A percentile compares a stretch with the other conserved stretches of the same genome.
These are phyloP conservation scores for Varanus salvator DNA, from an alignment of 2,113 vertebrate genomes.

Conservation along the genomic window DNA sequence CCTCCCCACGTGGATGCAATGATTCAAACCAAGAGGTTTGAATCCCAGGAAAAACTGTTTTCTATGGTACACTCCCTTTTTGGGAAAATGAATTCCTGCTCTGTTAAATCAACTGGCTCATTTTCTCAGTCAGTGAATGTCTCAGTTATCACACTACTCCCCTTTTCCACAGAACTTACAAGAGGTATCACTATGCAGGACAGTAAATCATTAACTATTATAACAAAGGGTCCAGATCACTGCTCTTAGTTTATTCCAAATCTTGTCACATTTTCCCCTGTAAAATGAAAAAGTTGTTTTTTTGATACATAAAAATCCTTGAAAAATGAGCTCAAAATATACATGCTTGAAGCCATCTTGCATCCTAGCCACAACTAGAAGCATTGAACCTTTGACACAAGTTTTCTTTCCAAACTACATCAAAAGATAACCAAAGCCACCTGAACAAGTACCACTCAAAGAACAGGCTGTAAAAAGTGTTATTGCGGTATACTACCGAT, in stretches of 20 bases:
- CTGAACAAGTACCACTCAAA: constrained; percentile 88
- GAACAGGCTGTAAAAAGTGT: constrained; percentile 93
- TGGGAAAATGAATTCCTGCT: not conserved
- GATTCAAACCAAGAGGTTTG: not conserved
- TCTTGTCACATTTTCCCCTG: constrained; percentile 45
- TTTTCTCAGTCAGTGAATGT: not conserved
- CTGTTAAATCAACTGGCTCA: not conserved
- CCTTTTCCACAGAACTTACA: not conserved
- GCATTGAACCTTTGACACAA: constrained; percentile 83
- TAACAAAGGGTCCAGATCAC: constrained; percentile 13
- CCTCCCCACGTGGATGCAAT: not conserved
- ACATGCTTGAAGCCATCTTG: constrained; percentile 75
- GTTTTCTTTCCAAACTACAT: constrained; percentile 85
- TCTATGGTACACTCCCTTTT: not conserved
- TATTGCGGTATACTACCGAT: constrained; percentile 98
- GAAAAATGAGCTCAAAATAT: constrained; percentile 84
- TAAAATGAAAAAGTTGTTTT: constrained; percentile 62
- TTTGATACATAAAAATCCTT: constrained; percentile 77
- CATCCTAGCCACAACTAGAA: constrained; percentile 70
- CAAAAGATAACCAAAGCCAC: constrained; percentile 88
- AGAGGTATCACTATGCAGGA: not conserved
- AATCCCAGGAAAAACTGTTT: not conserved
- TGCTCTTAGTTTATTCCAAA: constrained; percentile 34
- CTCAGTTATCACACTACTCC: not conserved
- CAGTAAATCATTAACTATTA: constrained; percentile 35